Evolutionary conservation across 2,888 invertebrate genomes (phyloP), one percentile per base, ranked within the genome.

Genomic region (Epinotia bilunana): DNA sequence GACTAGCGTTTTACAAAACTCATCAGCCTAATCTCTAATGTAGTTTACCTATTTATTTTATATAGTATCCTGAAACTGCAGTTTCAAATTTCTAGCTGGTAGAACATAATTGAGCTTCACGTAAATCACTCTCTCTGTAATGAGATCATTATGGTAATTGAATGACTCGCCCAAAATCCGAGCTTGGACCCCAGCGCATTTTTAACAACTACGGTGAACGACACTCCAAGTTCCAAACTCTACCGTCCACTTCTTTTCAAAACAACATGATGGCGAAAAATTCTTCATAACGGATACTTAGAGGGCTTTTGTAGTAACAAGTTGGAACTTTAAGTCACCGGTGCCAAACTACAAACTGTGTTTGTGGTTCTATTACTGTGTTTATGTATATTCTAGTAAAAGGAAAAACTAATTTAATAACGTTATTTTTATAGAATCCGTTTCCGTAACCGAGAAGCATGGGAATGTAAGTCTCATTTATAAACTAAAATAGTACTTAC

Each of bases 181-280:
- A 28, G 60, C 62, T 74, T 62, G 70, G 67, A 23, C 65, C 68
- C 46, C 9, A 77, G 77, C 77, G 74, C 73, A 81, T 80, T 81
- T 83, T 83, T 77, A 74, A 63, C 58, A 75, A 74, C 77, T 75
- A 76, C 74, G 58, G 64, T 69, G 61, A 63, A 78, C 74, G 68
- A 72, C 73, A 75, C 73, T 80, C 70, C 65, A 73, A 79, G 78
- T 78, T 78, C 43, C 71, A 77, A 80, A 79, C 79, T 77, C 73
- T 61, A 71, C 70, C 57, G 65, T 67, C 55, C 69, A 67, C 75
- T 61, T 60, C 71, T 77, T 76, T 77, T 76, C 55, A 77, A 74
- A 78, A 76, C 76, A 72, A 73, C 78, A 78, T 73, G 78, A 80
- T 69, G 74, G 75, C 72, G 72, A 74, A 77, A 76, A 77, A 77